Evolutionary conservation across 2,797 vertebrate genomes (phyloP), one percentile per base, ranked within the genome.

Genomic region (Myotis daubentonii): DNA sequence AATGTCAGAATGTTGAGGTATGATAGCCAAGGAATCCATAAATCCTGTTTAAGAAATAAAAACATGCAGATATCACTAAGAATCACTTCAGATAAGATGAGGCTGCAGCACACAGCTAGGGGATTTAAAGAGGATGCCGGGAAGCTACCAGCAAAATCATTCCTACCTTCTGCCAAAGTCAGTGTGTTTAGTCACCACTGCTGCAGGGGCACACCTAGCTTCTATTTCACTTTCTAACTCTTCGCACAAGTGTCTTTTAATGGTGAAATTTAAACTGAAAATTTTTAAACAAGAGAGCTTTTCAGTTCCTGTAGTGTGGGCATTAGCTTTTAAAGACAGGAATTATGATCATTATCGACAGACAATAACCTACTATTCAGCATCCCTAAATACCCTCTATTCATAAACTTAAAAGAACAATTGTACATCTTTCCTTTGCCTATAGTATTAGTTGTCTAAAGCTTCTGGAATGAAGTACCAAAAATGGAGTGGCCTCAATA

Each of bases 1-100:
- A 92, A 93, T 93, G 66, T 81, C 38, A 93, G 70, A 90, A 84
- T 23, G 15, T 70, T 88, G 17, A 53, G n/a, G 20, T 88, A 25
- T 70, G 33, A 92, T 88, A 74, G 66, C 80, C 68, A 94, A 75
- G 49, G 6, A 82, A 88, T 28, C 30, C 38, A 55, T 79, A 71
- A 89, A 38, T 62, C 12, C 41, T 44, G 3, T 93, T 94, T 28
- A 66, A 76, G 36, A 75, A 84, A 91, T 78, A 30, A 60, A 68
- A 30, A 74, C n/a, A 38, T 66, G 7, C 25, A 49, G 19, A 0
- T 89, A 41, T 87, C 30, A 79, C 81, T 3, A 81, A 51, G 55
- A 93, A 53, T 13, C 30, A 33, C 13, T 16, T 44, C 8, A 17
- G 23, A 41, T 80, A 36, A 84, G 20, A 30, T n/a, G 65, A 78